Evolutionary conservation across 2,113 vertebrate genomes (phyloP), one percentile per base, ranked within the genome.

Genomic region (Scolopax mira): DNA sequence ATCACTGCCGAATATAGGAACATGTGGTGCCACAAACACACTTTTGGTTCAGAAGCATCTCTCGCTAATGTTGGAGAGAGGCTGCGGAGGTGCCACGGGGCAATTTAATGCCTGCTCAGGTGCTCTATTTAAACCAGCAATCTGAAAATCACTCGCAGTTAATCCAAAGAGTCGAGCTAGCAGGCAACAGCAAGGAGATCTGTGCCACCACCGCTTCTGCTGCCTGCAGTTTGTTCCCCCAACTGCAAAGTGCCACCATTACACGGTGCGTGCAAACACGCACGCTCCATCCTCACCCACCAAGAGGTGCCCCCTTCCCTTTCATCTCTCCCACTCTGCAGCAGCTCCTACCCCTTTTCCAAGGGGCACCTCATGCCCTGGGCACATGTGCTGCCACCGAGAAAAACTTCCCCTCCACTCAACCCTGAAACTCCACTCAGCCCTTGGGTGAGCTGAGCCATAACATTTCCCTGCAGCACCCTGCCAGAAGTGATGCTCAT

Each of bases 21-120:
- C 96, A 96, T 54, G 98, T 85, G 94, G 92, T 80, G 89, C 86
- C 95, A 93, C 87, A 90, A 61, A 94, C 69, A 86, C 92, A 74
- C 73, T 90, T 97, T 96, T 79, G 91, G 85, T 91, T 66, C 80
- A 33, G n/a, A 78, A 84, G 72, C n/a, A 66, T 70, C 67, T 80
- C 88, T 84, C 8, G 0, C 62, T 37, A 46, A 30, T 2, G 2
- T 44, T 41, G 9, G 8, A 31, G 72, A 62, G 54, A 83, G 79
- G 77, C 89, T 62, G 42, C 5, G 25, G 49, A 54, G 62, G 51
- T 23, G 66, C 73, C 51, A 55, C 8, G 11, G 79, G 87, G 69
- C 44, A 82, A 48, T 73, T 67, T 46, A 70, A 44, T n/a, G 84
- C 19, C 69, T 88, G 58, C 16, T 64, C 62, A 55, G 71, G 75